Evolutionary conservation across 2,888 invertebrate genomes (phyloP), one percentile per base, ranked within the genome.

Genomic region (Drosophila anomalata): DNA sequence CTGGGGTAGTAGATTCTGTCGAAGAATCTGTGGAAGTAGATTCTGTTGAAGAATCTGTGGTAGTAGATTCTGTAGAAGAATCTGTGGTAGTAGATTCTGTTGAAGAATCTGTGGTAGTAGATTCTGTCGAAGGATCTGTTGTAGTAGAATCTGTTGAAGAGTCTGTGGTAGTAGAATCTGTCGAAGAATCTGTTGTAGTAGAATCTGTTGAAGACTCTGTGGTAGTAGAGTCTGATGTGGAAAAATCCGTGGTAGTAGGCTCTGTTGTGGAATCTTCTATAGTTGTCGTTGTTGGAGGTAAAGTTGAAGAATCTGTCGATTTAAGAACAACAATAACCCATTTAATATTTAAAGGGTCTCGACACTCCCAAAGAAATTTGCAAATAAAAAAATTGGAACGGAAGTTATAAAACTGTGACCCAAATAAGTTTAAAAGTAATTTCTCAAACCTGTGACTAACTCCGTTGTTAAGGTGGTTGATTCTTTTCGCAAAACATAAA

Each of bases 111-210:
- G 52, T 24, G 2, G 26, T 29, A 8, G 26, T 29, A 29, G 26
- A 44, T 9, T 31, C 41, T 2, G 55, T 54, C 2, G 69, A 52
- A 6, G 46, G 36, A 8, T 54, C 52, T 17, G 60, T 39, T 5
- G 54, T 57, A 22, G 56, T 11, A 3, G 54, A 54, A 4, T 57
- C 71, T 2, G 61, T 58, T 0, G 73, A 47, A 6, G 26, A 24
- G n/a, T 54, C 54, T 17, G 46, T 22, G 22, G 60, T 61, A 0
- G 72, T 54, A 14, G 55, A 36, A 0, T 53, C 68, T 0, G 29
- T 60, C 0, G 73, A 41, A 0, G 42, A 44, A 6, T 72, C 54
- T 2, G 36, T 36, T n/a, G 12, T 6, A 0, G 56, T n/a, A 12
- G 22, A 26, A 11, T 31, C 8, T 2, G 7, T 41, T 22, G 22